A percentile compares a stretch with the other conserved stretches of the same genome.
Conservation (phyloP, 2,797 vertebrate genomes). For the Sebastes paucispinis region DNA sequence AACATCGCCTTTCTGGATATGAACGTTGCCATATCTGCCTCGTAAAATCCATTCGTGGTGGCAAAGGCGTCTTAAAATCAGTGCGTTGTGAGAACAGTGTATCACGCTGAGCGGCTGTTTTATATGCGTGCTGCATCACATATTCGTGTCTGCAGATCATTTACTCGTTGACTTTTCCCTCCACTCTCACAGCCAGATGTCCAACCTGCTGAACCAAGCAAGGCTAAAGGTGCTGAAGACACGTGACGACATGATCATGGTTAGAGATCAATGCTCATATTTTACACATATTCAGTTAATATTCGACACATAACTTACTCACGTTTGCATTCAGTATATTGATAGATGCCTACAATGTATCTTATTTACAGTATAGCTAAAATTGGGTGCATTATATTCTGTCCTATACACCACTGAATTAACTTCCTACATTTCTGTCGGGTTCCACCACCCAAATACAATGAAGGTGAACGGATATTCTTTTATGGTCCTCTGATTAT, state of each 20-base stretch:
- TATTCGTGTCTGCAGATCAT: background rate
- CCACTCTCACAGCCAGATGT: conserved; percentile 88
- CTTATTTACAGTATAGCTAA: background rate
- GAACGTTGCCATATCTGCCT: background rate
- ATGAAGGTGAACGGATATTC: background rate
- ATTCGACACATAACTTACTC: background rate
- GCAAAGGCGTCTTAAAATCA: background rate
- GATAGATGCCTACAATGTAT: background rate
- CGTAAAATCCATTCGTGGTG: background rate
- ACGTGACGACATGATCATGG: conserved; percentile 93
- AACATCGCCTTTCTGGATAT: background rate
- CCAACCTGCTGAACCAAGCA: conserved; percentile 96
- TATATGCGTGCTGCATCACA: background rate
- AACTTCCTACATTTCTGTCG: background rate
- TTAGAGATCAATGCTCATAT: conserved; percentile 71
- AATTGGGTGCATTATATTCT: background rate
- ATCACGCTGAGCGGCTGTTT: background rate
- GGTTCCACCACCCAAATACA: background rate
- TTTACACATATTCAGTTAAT: background rate
- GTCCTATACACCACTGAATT: background rate
- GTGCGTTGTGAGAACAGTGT: background rate
- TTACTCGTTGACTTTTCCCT: background rate
- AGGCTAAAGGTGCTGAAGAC: conserved; percentile 94
- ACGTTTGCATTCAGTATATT: background rate
- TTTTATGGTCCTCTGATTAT: background rate